phyloP scores from a whole-genome alignment of 1,140 invertebrate genomes.

The Phymorhynchus buccinoides region DNA sequence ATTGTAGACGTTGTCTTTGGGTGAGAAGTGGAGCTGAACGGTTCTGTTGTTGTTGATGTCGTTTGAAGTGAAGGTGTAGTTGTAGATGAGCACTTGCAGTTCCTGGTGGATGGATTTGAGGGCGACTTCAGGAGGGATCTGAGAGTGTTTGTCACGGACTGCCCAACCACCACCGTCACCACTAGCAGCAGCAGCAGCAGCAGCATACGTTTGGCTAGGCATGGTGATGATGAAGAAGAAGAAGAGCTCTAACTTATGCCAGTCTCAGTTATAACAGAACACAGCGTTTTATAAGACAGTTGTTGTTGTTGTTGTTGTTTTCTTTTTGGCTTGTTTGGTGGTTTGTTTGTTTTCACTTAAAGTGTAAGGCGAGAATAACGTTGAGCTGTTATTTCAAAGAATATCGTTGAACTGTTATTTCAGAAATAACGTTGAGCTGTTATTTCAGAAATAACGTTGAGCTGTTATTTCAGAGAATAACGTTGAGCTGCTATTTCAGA shows the following conservation, averaged over 20 bases:
- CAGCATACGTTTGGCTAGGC: background rate
- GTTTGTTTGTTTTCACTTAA: too few relatives aligned
- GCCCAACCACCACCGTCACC: too few relatives aligned
- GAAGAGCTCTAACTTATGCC: background rate
- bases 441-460: too few relatives aligned
- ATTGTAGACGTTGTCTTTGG: background rate
- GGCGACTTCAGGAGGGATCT: background rate
- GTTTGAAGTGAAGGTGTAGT: background rate
- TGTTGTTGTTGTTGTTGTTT: too few relatives aligned
- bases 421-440: too few relatives aligned
- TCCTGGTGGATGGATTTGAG: conserved; percentile 8
- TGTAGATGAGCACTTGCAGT: background rate
- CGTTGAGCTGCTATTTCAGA: too few relatives aligned
- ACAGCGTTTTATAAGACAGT: too few relatives aligned
- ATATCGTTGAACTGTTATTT: too few relatives aligned
- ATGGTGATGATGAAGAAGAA: background rate
- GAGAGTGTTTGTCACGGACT: background rate
- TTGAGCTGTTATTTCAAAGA: too few relatives aligned
- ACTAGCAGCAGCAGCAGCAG: background rate
- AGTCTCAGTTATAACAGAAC: background rate
- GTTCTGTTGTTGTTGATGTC: background rate
- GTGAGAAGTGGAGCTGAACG: background rate
- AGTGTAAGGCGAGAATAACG: too few relatives aligned
- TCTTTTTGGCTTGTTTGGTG: too few relatives aligned
- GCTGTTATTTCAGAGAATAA: too few relatives aligned